phyloP scores from a whole-genome alignment of 2,797 vertebrate species.

The Pseudochirops cupreus region DNA sequence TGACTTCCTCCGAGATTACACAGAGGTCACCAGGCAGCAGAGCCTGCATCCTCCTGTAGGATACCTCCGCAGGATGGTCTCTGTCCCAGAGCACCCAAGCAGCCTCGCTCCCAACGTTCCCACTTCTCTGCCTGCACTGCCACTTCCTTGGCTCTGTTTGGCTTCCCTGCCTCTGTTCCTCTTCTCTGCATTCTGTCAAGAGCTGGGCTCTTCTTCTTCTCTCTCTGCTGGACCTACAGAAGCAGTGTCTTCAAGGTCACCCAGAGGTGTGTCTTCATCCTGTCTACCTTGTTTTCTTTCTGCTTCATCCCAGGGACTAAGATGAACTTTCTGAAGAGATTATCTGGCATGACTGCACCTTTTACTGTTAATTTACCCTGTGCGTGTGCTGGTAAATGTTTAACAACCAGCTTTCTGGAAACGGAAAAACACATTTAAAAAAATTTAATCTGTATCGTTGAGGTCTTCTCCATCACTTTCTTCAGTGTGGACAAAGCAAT shows the following conservation, averaged over 20 bases:
- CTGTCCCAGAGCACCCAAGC: not conserved
- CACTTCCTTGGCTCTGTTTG: not conserved
- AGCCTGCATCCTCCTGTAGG: not conserved
- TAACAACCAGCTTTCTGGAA: not conserved
- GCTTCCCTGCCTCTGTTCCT: not conserved
- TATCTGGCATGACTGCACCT: not conserved
- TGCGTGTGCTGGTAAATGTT: not conserved
- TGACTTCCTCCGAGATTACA: not conserved
- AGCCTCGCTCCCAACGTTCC: not conserved
- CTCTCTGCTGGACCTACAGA: not conserved
- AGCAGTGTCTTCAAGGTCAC: not conserved
- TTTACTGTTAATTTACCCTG: not conserved
- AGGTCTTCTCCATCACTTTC: not conserved
- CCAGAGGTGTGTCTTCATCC: not conserved
- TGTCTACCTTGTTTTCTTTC: not conserved
- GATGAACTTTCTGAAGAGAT: not conserved
- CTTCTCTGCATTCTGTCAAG: not conserved
- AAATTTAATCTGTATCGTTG: not conserved
- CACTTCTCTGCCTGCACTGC: not conserved
- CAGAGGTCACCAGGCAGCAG: not conserved
- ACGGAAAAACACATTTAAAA: not conserved
- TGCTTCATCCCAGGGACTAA: not conserved
- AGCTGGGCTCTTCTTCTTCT: not conserved
- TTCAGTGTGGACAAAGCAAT: not conserved
- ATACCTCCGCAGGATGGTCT: not conserved